These are phyloP conservation scores for Balearica regulorum DNA, from an alignment of 2,797 vertebrate genomes.

Conservation along the genomic window DNA sequence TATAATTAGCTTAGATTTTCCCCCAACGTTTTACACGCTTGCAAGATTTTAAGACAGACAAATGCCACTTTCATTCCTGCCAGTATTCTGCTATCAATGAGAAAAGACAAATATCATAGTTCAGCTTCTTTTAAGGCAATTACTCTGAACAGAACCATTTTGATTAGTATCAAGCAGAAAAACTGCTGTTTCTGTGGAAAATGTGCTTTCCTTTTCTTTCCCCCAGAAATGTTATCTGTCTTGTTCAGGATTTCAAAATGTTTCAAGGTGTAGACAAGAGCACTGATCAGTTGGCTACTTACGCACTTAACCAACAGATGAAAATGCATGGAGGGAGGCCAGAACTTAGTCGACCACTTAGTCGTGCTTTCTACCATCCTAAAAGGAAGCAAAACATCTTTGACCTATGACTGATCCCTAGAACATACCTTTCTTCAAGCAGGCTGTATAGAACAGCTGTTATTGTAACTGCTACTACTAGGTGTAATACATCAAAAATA, in stretches of 20 bases:
- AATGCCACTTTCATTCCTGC: background rate
- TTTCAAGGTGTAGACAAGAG: background rate
- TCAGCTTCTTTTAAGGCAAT: background rate
- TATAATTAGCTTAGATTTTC: background rate
- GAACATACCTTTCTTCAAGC: background rate
- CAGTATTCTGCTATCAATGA: slow-evolving; percentile 1
- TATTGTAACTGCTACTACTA: background rate
- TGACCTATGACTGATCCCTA: background rate
- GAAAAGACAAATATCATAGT: background rate
- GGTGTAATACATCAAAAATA: slow-evolving; percentile 12
- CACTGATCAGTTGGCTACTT: background rate
- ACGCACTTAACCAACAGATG: background rate
- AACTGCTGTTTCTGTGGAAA: slow-evolving; percentile 1
- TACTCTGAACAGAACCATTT: background rate
- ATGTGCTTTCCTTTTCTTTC: background rate
- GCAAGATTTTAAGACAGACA: background rate
- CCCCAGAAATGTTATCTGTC: background rate
- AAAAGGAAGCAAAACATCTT: background rate
- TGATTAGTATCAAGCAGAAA: background rate
- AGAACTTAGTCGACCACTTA: background rate
- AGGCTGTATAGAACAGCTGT: background rate
- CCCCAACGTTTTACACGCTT: background rate
- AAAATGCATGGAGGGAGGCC: background rate
- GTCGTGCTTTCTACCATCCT: background rate
- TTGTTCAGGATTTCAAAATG: background rate